These are phyloP conservation scores for Scaptomyza parva DNA, from an alignment of 2,888 invertebrate species.

Conservation along the genomic window DNA sequence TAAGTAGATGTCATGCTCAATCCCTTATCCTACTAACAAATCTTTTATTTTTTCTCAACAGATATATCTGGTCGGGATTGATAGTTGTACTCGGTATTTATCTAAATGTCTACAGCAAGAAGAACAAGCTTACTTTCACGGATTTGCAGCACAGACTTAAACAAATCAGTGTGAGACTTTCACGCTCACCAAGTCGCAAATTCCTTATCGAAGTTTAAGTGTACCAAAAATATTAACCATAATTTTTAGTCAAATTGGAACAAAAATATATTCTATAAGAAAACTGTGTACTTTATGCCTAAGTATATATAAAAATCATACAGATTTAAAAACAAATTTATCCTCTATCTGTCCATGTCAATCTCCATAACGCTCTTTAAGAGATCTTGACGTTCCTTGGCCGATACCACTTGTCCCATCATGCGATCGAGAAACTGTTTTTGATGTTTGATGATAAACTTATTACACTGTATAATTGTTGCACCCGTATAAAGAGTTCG, in stretches of 20 bases:
- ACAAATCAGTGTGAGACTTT: conserved; percentile 45
- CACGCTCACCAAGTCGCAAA: conserved; percentile 72
- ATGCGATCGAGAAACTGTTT: conserved; percentile 87
- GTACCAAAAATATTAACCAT: conserved; percentile 47
- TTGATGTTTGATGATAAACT: conserved; percentile 90
- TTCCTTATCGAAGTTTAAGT: conserved; percentile 81
- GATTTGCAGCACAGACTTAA: conserved; percentile 74
- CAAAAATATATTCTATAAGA: conserved; percentile 38
- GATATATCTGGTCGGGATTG: conserved; percentile 95
- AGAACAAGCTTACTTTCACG: conserved; percentile 84
- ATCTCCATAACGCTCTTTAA: conserved; percentile 83
- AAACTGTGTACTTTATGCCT: conserved; percentile 51
- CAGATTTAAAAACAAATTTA: conserved; percentile 4
- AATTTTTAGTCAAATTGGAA: conserved; percentile 54
- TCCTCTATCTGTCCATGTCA: conserved; percentile 73
- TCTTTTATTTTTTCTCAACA: conserved; percentile 80
- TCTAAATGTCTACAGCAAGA: conserved; percentile 95
- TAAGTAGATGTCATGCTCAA: conserved; percentile 85
- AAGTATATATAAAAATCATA: conserved; percentile 29
- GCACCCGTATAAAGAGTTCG: conserved; percentile 91
- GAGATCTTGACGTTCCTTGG: conserved; percentile 87
- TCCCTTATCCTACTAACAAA: background rate
- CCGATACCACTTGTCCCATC: conserved; percentile 87
- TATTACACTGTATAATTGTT: conserved; percentile 91
- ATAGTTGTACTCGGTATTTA: conserved; percentile 96